Evolutionary conservation across 2,888 invertebrate species (phyloP).

Genomic region (Pocota personata): DNA sequence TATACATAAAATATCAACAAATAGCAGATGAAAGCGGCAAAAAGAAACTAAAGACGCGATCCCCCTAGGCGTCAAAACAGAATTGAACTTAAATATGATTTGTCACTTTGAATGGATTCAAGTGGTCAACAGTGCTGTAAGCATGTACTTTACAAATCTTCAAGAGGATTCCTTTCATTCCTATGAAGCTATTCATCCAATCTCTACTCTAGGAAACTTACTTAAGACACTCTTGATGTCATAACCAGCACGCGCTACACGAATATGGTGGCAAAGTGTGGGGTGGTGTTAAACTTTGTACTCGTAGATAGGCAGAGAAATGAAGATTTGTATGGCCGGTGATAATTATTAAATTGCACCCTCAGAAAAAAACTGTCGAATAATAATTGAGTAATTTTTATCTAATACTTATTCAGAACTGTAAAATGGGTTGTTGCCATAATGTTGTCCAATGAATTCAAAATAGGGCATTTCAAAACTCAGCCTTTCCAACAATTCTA

Average conservation of each 20-base stretch:
- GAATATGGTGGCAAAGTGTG: neutral
- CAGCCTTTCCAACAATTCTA: too few relatives aligned
- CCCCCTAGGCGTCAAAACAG: neutral
- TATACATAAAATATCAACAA: neutral
- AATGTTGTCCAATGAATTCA: too few relatives aligned
- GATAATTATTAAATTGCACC: neutral
- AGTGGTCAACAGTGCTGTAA: neutral
- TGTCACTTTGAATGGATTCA: slow-evolving; percentile 5
- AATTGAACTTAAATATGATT: neutral
- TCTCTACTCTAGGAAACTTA: neutral
- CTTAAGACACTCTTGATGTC: neutral
- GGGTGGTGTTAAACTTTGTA: neutral
- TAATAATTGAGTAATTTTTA: too few relatives aligned
- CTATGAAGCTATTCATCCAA: neutral
- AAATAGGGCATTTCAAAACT: too few relatives aligned
- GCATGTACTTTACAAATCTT: neutral
- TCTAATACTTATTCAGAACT: too few relatives aligned
- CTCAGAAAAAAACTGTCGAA: too few relatives aligned
- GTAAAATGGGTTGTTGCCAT: too few relatives aligned
- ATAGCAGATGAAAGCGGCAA: neutral
- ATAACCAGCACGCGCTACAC: slow-evolving; percentile 4
- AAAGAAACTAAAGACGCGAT: neutral
- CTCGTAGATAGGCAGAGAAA: neutral
- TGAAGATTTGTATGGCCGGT: neutral
- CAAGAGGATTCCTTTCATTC: slow-evolving; percentile 5